Conservation (phyloP, 2,797 vertebrate species). For the Merluccius polli region DNA sequence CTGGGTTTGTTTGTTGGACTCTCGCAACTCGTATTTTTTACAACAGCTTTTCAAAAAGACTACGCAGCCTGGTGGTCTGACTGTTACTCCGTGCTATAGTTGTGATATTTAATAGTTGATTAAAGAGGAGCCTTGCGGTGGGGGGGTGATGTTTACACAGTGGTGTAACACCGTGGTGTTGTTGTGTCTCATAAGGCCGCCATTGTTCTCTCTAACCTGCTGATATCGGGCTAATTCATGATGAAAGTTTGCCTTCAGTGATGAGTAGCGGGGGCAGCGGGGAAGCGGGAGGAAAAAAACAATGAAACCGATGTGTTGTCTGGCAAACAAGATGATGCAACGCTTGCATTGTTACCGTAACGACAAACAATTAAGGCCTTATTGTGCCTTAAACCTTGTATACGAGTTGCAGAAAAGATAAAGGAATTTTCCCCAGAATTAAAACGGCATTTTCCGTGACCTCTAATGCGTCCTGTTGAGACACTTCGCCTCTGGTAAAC, state of each 20-base stretch:
- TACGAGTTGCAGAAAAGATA: neutral
- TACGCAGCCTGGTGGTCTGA: neutral
- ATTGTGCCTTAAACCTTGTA: neutral
- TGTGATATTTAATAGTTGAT: conserved; percentile 19
- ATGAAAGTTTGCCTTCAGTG: conserved; percentile 31
- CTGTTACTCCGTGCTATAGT: neutral
- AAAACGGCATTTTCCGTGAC: neutral
- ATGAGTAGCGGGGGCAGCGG: conserved; percentile 24
- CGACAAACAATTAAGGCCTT: neutral
- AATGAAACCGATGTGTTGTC: conserved; percentile 21
- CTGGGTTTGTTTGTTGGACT: neutral
- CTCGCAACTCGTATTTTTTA: neutral
- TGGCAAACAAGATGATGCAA: conserved; percentile 47
- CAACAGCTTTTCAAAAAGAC: conserved; percentile 40
- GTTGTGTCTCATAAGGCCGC: conserved; percentile 10
- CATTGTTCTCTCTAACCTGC: conserved; percentile 28
- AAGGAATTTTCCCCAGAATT: neutral
- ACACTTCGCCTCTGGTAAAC: neutral
- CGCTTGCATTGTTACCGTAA: conserved; percentile 30
- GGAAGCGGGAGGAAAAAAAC: conserved; percentile 14
- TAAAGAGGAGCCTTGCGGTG: conserved; percentile 57
- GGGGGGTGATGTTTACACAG: conserved; percentile 3
- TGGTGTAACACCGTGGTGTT: conserved; percentile 28
- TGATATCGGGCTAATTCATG: conserved; percentile 33
- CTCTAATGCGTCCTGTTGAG: neutral